A percentile compares a stretch with the other conserved stretches of the same genome.
These are phyloP conservation scores for Bos javanicus DNA, from an alignment of 2,113 vertebrate genomes.

Conservation along the genomic window DNA sequence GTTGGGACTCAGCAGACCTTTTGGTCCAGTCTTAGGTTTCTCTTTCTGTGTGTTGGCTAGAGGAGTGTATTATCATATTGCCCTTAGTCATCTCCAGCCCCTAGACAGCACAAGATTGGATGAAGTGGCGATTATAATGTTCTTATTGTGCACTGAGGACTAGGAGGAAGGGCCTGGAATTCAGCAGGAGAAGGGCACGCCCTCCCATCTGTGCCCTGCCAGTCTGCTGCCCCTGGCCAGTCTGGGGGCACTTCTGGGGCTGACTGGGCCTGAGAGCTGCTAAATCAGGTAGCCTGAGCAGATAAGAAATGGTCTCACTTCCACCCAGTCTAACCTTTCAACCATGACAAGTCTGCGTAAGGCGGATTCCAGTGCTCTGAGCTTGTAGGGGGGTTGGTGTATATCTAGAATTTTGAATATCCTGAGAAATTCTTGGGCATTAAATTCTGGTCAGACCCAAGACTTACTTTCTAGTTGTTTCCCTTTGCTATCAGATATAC, in stretches of 20 bases:
- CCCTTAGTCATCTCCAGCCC: neutral
- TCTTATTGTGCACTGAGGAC: conserved; percentile 43
- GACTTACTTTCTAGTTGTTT: neutral
- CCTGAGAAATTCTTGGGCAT: neutral
- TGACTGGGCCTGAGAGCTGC: neutral
- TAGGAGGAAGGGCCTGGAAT: neutral
- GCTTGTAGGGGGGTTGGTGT: neutral
- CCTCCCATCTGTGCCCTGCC: neutral
- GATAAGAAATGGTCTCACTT: neutral
- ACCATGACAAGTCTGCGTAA: neutral
- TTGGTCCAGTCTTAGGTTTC: neutral
- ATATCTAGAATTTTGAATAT: conserved; percentile 17
- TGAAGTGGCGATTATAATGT: conserved; percentile 39
- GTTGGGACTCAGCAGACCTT: neutral
- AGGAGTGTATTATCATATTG: neutral
- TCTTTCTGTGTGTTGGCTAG: neutral
- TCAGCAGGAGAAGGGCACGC: neutral
- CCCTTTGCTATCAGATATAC: neutral
- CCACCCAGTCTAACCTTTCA: neutral
- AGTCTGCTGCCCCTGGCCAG: neutral
- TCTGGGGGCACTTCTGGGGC: neutral
- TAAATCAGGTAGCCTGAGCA: neutral
- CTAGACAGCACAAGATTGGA: neutral
- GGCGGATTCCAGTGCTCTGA: neutral
- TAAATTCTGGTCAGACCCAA: conserved; percentile 10